Evolutionary conservation across 2,888 invertebrate species (phyloP).

Genomic region (Bugulina stolonifera): DNA sequence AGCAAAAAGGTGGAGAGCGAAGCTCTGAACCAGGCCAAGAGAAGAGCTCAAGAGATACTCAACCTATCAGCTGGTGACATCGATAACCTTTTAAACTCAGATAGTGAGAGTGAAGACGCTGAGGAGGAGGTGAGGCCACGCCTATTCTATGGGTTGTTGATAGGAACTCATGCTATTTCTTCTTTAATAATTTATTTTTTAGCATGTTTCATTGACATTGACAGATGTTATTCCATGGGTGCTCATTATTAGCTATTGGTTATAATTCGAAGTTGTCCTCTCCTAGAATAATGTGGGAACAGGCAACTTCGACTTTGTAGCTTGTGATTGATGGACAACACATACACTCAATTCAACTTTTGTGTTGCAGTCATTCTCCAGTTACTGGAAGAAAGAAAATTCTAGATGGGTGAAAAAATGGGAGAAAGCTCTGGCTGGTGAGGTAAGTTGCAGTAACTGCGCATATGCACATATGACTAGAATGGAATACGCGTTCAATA

Average conservation of each 20-base stretch:
- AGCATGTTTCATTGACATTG: no score
- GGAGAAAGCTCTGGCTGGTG: constrained; percentile 38
- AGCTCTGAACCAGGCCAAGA: constrained; percentile 41
- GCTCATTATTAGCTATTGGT: no score
- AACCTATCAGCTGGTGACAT: constrained; percentile 48
- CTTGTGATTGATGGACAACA: no score
- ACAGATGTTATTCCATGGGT: no score
- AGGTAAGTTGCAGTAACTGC: constrained; percentile 34
- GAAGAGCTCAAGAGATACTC: constrained; percentile 46
- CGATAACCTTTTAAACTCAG: constrained; percentile 44
- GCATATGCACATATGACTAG: no score
- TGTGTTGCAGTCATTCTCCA: constrained; percentile 17
- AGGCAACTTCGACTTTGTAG: no score
- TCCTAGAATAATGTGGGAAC: no score
- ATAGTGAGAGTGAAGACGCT: constrained; percentile 2
- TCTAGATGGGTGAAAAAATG: constrained; percentile 44
- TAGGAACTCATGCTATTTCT: not conserved
- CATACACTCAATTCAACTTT: no score
- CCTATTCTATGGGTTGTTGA: not conserved
- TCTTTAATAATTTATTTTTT: no score
- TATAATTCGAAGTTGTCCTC: no score
- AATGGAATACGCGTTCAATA: no score
- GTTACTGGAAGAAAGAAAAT: constrained; percentile 34
- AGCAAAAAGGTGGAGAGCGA: not conserved
- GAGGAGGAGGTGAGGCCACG: not conserved